Evolutionary conservation across 2,797 vertebrate genomes (phyloP).

Genomic region (Columba guinea): DNA sequence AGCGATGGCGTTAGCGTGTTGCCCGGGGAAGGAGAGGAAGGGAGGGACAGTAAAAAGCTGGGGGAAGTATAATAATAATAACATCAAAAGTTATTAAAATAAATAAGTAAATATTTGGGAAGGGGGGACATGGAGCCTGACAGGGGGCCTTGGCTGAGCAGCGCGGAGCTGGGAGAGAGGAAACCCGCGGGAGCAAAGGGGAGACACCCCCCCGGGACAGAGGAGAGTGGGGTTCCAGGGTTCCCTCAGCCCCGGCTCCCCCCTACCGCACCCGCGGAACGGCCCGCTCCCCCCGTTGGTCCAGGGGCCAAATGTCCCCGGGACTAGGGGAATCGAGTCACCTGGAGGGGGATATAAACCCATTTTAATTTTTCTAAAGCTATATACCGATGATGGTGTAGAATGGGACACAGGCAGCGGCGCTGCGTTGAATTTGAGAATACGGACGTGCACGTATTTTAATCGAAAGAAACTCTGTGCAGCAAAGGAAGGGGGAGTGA

Average conservation of each 20-base stretch:
- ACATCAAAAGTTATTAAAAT: constrained; percentile 43
- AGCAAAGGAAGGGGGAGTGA: background rate
- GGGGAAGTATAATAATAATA: background rate
- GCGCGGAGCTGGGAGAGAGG: background rate
- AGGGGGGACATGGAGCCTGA: background rate
- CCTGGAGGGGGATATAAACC: background rate
- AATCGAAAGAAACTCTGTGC: background rate
- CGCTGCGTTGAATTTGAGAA: background rate
- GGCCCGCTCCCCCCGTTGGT: background rate
- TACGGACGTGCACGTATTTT: background rate
- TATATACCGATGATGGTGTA: accelerated
- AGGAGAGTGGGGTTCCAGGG: background rate
- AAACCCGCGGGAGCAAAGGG: background rate
- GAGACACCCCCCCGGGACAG: background rate
- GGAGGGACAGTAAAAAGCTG: background rate
- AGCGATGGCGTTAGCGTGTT: constrained; percentile 13
- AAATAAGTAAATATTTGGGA: constrained; percentile 32
- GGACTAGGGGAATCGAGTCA: background rate
- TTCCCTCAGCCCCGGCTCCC: background rate
- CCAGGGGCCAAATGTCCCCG: background rate
- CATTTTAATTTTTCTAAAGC: background rate
- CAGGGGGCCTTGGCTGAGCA: background rate
- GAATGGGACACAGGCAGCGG: background rate
- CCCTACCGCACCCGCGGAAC: background rate
- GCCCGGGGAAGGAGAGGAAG: background rate